Base-by-base conservation (phyloP, 2,888 invertebrate genomes). In the Pollenia labialis region DNA sequence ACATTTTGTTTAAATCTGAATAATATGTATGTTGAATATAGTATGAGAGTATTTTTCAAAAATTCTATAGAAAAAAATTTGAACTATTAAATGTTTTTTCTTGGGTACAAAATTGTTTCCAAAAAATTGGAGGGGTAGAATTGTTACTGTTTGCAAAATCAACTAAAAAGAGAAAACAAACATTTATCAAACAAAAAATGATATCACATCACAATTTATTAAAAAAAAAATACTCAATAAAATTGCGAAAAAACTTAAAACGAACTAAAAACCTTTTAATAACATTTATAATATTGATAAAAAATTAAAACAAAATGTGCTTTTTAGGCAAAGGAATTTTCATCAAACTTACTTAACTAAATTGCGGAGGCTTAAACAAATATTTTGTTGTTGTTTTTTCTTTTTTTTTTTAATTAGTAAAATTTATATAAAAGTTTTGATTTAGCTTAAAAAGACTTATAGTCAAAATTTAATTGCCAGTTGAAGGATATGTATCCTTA, bases 401-500 rank as follows among this genome's bases (percentile, higher is more conserved):
- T 60, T 56, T 32, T 77, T 68, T 48, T 52, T 32, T 56, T 54
- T 50, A 77, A 52, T 62, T 60, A 50, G 46, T 54, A 46, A 69
- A 60, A 60, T 76, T 60, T 69, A 8, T 52, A 32, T 74, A 85
- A 84, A 75, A 64, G 54, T 71, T 62, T 64, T 58, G 40, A 46
- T 60, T 64, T 71, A 44, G 50, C 44, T 52, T 23, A 60, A 66
- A 52, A 74, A 48, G 48, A 48, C 1, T 32, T 11, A 46, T 12
- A 42, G 16, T 50, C 42, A 48, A 62, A 64, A 62, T 88, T 90
- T 93, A 93, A 89, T 95, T 95, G 72, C 94, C 94, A 91, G 95
- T 95, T 90, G 95, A 95, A 90, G 95, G 95, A 92, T 96, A 97
- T 0, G 96, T 95, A 91, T 96, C 96, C 93, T 97, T 97, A 92